Evolutionary conservation across 2,113 vertebrate genomes (phyloP).

Genomic region (Aphelocoma coerulescens): DNA sequence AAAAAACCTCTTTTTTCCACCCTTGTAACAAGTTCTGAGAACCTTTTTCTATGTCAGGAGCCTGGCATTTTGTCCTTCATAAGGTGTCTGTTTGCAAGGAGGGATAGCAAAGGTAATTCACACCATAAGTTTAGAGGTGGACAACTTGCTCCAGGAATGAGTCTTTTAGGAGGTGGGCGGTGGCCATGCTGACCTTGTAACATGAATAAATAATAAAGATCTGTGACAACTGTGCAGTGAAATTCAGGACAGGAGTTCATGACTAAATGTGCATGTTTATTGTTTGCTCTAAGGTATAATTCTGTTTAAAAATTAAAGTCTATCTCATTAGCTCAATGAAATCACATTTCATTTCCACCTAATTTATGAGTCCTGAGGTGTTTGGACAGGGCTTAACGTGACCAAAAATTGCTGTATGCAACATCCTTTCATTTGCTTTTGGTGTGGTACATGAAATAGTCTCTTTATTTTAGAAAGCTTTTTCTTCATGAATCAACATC

Average conservation of each 20-base stretch:
- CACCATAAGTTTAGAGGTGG: not conserved
- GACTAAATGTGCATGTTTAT: not conserved
- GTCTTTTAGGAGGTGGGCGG: not conserved
- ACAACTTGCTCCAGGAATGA: not conserved
- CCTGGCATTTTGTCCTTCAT: not conserved
- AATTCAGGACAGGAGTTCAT: not conserved
- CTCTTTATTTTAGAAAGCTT: conserved; percentile 14
- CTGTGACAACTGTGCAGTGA: not conserved
- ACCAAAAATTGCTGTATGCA: not conserved
- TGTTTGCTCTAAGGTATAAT: not conserved
- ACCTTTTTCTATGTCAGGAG: not conserved
- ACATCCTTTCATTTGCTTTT: conserved; percentile 36
- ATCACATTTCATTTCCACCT: not conserved
- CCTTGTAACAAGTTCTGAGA: not conserved
- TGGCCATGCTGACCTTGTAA: not conserved
- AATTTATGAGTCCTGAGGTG: not conserved
- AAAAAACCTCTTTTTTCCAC: rapidly evolving
- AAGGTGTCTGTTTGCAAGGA: not conserved
- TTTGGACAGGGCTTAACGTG: not conserved
- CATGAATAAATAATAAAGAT: not conserved
- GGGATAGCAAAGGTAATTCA: not conserved
- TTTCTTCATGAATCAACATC: conserved; percentile 28
- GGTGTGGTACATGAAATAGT: conserved; percentile 10
- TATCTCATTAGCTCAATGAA: not conserved
- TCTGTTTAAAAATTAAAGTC: conserved; percentile 7